A percentile compares a stretch with the other conserved stretches of the same genome.
Conservation (phyloP, 53 echinoderm and acorn worm genomes). For the Temnopleurus reevesii region DNA sequence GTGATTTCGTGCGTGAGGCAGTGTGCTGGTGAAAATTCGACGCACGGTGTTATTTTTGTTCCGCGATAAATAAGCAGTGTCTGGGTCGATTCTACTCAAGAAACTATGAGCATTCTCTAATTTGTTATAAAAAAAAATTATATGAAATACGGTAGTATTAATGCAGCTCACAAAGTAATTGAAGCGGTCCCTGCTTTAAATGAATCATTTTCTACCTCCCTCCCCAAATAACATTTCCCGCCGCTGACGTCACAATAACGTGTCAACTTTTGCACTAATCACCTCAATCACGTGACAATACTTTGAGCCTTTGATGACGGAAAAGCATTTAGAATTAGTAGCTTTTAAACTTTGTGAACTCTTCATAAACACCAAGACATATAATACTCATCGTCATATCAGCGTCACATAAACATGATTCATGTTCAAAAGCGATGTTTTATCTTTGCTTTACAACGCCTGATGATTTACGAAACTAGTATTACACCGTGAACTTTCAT, state of each 20-base stretch:
- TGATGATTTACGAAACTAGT: constrained; percentile 11
- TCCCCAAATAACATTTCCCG: background rate
- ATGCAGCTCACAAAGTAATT: background rate
- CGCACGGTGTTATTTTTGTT: no score
- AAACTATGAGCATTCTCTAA: no score
- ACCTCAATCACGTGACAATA: background rate
- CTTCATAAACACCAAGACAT: background rate
- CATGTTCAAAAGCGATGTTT: background rate
- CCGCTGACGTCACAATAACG: constrained; percentile 2
- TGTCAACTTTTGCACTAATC: background rate
- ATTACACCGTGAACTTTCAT: no score
- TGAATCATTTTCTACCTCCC: background rate
- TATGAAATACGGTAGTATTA: no score
- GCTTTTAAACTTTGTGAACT: background rate
- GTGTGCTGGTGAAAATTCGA: no score
- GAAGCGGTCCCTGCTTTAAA: no score
- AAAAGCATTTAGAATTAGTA: background rate
- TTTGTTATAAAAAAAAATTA: no score
- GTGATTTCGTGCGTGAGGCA: no score
- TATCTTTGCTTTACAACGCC: background rate
- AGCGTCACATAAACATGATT: background rate
- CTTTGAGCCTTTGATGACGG: constrained; percentile 5
- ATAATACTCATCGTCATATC: background rate
- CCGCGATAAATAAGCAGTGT: no score
- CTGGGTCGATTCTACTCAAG: no score